Evolutionary conservation across 2,113 vertebrate species (phyloP).

Genomic region (Trogon surrucura): DNA sequence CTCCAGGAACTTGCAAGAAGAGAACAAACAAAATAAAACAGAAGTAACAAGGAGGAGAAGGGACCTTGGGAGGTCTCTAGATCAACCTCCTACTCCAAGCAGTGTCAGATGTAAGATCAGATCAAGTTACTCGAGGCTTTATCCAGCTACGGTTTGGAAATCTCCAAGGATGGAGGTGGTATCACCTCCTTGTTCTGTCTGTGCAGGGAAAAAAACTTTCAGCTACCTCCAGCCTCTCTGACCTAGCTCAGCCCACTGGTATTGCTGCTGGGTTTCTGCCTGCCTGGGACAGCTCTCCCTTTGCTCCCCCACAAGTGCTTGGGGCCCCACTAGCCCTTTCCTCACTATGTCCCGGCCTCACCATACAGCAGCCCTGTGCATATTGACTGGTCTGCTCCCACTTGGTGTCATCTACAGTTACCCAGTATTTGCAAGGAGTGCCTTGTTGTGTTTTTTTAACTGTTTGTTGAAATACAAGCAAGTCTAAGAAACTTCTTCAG

Average conservation of each 20-base stretch:
- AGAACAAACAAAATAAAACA: background rate
- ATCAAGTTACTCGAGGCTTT: background rate
- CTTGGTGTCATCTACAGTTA: background rate
- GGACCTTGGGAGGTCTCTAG: background rate
- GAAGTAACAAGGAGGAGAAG: background rate
- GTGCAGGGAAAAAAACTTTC: background rate
- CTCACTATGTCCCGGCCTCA: background rate
- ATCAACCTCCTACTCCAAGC: background rate
- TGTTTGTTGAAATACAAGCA: background rate
- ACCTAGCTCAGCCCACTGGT: background rate
- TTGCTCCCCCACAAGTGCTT: too few relatives aligned
- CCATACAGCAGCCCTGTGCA: background rate
- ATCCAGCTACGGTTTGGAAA: background rate
- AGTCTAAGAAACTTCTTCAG: background rate
- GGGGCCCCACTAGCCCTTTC: accelerated
- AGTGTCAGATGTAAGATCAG: background rate
- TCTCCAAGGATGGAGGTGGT: accelerated
- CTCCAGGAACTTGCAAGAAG: background rate
- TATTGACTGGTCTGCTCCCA: background rate
- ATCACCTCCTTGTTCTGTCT: background rate
- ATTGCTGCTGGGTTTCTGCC: accelerated
- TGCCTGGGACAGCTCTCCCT: background rate
- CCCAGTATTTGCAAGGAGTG: background rate
- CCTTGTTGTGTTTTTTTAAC: accelerated
- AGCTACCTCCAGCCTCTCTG: background rate